phyloP scores from a whole-genome alignment of 1,140 invertebrate genomes.

The Aphelinus certus region DNA sequence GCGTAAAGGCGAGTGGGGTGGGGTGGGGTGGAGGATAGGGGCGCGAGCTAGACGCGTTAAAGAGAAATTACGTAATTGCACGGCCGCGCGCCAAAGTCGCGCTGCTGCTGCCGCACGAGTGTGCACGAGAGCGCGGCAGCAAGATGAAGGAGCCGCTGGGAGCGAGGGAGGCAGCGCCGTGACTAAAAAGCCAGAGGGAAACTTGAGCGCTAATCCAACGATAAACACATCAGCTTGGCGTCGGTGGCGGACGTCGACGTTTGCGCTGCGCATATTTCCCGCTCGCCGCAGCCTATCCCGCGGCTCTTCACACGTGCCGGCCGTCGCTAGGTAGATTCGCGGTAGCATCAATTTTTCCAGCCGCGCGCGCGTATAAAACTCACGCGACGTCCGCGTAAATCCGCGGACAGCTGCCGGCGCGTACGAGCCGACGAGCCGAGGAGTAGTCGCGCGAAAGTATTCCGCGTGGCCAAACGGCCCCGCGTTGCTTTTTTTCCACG shows the following conservation, averaged over 20 bases:
- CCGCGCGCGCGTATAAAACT: constrained; percentile 21
- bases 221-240: constrained; percentile 42
- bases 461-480: neutral
- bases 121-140: constrained; percentile 8
- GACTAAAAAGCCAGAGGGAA: constrained; percentile 31
- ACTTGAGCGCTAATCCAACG: constrained; percentile 45
- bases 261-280: constrained; percentile 42
- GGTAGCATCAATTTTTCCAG: constrained; percentile 17
- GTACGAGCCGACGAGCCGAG: neutral
- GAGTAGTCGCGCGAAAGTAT: constrained; percentile 23
- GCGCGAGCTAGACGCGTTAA: constrained; percentile 1
- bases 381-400: constrained; percentile 7
- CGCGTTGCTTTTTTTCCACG: constrained; percentile 1
- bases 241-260: neutral
- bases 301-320: neutral
- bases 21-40: neutral
- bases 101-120: neutral
- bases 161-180: neutral
- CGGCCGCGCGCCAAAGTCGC: neutral
- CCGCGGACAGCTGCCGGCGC: neutral
- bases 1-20: neutral
- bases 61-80: constrained; percentile 22
- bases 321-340: neutral
- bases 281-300: constrained; percentile 32
- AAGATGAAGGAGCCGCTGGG: constrained; percentile 24